Conservation (phyloP, 2,113 vertebrate genomes). For the Illadopsis cleaveri region DNA sequence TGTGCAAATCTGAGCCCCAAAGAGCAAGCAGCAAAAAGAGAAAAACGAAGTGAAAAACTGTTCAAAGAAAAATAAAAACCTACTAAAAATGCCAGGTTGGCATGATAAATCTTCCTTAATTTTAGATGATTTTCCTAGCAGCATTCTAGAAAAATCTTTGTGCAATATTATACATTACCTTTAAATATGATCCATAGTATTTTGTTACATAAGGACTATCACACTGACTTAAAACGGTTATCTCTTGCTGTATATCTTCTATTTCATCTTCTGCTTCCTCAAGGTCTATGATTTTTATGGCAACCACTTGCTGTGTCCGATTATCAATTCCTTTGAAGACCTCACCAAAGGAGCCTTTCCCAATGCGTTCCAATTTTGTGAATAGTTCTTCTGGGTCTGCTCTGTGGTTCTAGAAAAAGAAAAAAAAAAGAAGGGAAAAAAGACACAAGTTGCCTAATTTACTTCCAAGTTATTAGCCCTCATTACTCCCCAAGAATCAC, state of each 20-base stretch:
- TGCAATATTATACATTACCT: slow-evolving; percentile 74
- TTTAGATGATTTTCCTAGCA: not conserved
- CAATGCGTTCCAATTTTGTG: slow-evolving; percentile 92
- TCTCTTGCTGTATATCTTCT: slow-evolving; percentile 96
- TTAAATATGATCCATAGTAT: slow-evolving; percentile 93
- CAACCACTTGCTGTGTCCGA: slow-evolving; percentile 87
- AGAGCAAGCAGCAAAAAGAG: not conserved
- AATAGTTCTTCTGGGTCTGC: slow-evolving; percentile 91
- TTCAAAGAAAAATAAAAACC: not conserved
- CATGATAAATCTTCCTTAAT: not conserved
- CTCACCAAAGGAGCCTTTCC: slow-evolving; percentile 94
- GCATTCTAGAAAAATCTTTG: not conserved
- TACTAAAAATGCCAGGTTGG: not conserved
- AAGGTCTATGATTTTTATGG: slow-evolving; percentile 94
- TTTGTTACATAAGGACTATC: slow-evolving; percentile 94
- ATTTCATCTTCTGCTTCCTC: slow-evolving; percentile 96
- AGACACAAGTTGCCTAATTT: not conserved
- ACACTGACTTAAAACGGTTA: slow-evolving; percentile 93
- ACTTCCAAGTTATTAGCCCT: not conserved
- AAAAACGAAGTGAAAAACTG: not conserved
- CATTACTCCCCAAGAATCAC: not conserved
- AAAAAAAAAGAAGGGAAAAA: not conserved
- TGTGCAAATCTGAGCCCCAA: not conserved
- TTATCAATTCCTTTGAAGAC: slow-evolving; percentile 96
- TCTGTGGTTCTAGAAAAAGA: slow-evolving; percentile 80